These are phyloP conservation scores for Linnaemya tessellans DNA, from an alignment of 2,888 invertebrate species.

Conservation along the genomic window DNA sequence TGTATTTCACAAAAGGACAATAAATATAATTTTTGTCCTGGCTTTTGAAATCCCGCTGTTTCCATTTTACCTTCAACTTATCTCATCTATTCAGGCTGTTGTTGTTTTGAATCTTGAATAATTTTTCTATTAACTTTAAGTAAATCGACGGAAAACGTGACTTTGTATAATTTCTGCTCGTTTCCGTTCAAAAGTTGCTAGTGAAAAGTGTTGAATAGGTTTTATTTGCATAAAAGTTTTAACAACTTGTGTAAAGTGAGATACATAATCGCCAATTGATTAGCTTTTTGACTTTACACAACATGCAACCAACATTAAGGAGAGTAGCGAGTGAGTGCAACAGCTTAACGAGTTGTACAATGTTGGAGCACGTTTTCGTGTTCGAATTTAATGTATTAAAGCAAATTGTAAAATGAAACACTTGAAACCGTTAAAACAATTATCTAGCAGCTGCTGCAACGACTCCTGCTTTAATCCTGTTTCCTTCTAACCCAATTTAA, in stretches of 20 bases:
- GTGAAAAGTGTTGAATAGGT: slow-evolving; percentile 22
- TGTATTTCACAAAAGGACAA: no score
- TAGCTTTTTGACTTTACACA: slow-evolving; percentile 45
- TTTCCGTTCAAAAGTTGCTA: slow-evolving; percentile 27
- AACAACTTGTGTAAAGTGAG: slow-evolving; percentile 43
- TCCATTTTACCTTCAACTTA: neutral
- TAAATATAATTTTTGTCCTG: no score
- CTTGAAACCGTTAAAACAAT: neutral
- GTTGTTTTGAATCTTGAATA: slow-evolving; percentile 20
- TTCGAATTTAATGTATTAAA: neutral
- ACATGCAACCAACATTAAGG: slow-evolving; percentile 47
- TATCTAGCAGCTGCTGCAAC: neutral
- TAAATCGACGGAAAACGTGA: slow-evolving; percentile 50
- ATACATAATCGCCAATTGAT: slow-evolving; percentile 57
- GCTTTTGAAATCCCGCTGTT: no score
- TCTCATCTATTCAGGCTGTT: neutral
- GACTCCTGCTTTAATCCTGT: neutral
- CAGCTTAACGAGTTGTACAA: slow-evolving; percentile 11
- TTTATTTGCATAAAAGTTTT: slow-evolving; percentile 45
- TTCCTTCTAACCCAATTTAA: neutral
- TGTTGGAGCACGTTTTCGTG: neutral
- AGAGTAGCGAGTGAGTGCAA: slow-evolving; percentile 23
- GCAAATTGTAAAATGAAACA: neutral
- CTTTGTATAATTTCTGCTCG: slow-evolving; percentile 50
- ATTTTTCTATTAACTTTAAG: slow-evolving; percentile 45